Percentiles rank a stretch among this genome's conserved stretches.
Conservation (phyloP, 2,888 invertebrate genomes). For the Tromatobia lineatoria region DNA sequence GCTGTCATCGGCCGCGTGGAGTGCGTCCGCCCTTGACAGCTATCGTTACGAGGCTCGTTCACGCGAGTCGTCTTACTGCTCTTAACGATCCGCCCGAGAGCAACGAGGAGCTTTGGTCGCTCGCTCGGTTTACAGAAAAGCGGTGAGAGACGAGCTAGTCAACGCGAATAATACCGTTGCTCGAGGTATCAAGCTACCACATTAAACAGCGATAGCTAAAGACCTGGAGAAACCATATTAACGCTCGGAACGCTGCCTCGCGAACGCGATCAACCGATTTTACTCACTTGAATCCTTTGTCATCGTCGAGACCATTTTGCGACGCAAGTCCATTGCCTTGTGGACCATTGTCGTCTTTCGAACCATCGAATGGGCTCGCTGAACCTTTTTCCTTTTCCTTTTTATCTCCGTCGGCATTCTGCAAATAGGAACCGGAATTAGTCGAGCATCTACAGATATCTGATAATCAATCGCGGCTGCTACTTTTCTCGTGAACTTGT, state of each 20-base stretch:
- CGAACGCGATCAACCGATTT: slow-evolving; percentile 13
- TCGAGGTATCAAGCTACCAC: slow-evolving; percentile 16
- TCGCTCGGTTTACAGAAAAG: slow-evolving; percentile 28
- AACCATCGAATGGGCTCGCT: slow-evolving; percentile 87
- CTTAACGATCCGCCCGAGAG: slow-evolving; percentile 54
- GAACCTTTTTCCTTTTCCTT: slow-evolving; percentile 87
- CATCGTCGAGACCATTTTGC: slow-evolving; percentile 93
- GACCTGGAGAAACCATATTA: slow-evolving; percentile 18
- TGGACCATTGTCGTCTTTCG: slow-evolving; percentile 87
- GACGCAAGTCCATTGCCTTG: slow-evolving; percentile 87
- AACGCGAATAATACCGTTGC: slow-evolving; percentile 16
- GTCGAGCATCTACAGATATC: neutral
- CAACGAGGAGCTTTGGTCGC: slow-evolving; percentile 51
- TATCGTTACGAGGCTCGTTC: slow-evolving; percentile 73
- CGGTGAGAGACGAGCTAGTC: slow-evolving; percentile 44
- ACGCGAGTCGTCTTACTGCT: slow-evolving; percentile 51
- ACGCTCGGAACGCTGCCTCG: slow-evolving; percentile 8
- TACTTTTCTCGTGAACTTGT: neutral
- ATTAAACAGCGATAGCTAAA: neutral
- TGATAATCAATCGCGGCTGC: neutral
- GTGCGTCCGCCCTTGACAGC: slow-evolving; percentile 76
- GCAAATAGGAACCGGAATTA: slow-evolving; percentile 35
- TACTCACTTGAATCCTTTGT: slow-evolving; percentile 96
- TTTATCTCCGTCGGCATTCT: slow-evolving; percentile 84
- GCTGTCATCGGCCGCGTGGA: slow-evolving; percentile 76